Base-by-base conservation (phyloP, 2,113 vertebrate species). In the Rhegmatorhina hoffmannsi region DNA sequence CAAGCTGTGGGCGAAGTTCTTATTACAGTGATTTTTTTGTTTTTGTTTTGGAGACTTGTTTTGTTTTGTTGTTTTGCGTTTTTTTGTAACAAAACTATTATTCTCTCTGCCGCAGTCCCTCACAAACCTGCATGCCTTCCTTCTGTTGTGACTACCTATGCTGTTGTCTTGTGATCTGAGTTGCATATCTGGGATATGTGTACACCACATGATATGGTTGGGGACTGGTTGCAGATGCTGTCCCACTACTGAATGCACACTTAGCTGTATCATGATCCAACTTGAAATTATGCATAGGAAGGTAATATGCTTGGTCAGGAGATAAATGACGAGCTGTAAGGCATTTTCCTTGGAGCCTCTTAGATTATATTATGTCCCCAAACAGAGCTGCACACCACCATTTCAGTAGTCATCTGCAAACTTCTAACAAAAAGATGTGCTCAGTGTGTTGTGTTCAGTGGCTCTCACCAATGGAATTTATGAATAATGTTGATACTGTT, bases 211-310 rank as follows among this genome's bases (percentile, higher is more conserved):
- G 64, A 21, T 11, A 2, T 40, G 16, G 10, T 46, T 88, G 67
- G n/a, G 43, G 18, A 56, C 50, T 25, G 40, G 11, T 44, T 46
- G 49, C 58, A 72, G 47, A 26, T 83, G 53, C 33, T 28, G 40
- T 80, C 33, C 31, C 9, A 2, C n/a, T 84, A 44, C 78, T 69
- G 74, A 62, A 58, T 26, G n/a, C 14, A 34, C 11, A 6, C 26
- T 55, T 84, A 26, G 20, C 66, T 77, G 1, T 63, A 4, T 62
- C 0, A 0, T 58, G n/a, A 13, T 78, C 0, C 0, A 52, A 29
- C 28, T 29, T 93, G 58, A 20, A 66, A 60, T 53, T 49, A 33
- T 0, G 0, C 34, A 13, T 62, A 38, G 31, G 67, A 52, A 78
- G 49, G 31, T 46, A 52, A 76, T 44, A 20, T 13, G 21, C 49